These are phyloP conservation scores for Dolomedes plantarius DNA, from an alignment of 2,888 invertebrate genomes.

Conservation along the genomic window DNA sequence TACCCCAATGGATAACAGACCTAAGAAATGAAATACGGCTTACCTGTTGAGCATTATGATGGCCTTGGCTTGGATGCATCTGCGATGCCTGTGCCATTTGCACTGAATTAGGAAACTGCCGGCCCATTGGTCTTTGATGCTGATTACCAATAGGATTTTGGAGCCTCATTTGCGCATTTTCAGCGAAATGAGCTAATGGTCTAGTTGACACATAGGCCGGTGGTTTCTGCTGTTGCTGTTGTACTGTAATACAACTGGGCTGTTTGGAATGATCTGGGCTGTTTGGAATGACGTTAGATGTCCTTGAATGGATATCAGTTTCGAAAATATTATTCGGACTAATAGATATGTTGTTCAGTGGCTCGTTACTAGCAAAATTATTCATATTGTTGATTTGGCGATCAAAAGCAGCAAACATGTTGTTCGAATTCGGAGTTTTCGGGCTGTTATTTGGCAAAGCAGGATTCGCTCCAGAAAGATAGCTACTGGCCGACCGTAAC, in stretches of 20 bases:
- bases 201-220: constrained; percentile 75
- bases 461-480: constrained; percentile 24
- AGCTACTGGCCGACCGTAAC: constrained; percentile 22
- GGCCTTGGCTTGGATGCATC: constrained; percentile 24
- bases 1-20: too few relatives aligned
- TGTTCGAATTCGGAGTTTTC: constrained; percentile 24
- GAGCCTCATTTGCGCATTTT: constrained; percentile 39
- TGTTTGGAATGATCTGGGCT: constrained; percentile 23
- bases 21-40: constrained; percentile 76
- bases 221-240: constrained; percentile 43
- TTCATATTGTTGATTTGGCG: constrained; percentile 24
- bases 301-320: constrained; percentile 22
- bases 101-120: constrained; percentile 77
- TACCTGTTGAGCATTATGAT: constrained; percentile 86
- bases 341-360: constrained; percentile 15
- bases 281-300: neutral
- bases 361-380: neutral
- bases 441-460: constrained; percentile 19
- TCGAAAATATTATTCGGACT: constrained; percentile 46
- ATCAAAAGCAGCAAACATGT: constrained; percentile 39
- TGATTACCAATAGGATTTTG: constrained; percentile 15
- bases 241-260: neutral
- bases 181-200: constrained; percentile 76
- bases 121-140: constrained; percentile 20
- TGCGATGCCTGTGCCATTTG: constrained; percentile 84